These are phyloP conservation scores for Thalpophila matura DNA, from an alignment of 2,888 invertebrate genomes.

Conservation along the genomic window DNA sequence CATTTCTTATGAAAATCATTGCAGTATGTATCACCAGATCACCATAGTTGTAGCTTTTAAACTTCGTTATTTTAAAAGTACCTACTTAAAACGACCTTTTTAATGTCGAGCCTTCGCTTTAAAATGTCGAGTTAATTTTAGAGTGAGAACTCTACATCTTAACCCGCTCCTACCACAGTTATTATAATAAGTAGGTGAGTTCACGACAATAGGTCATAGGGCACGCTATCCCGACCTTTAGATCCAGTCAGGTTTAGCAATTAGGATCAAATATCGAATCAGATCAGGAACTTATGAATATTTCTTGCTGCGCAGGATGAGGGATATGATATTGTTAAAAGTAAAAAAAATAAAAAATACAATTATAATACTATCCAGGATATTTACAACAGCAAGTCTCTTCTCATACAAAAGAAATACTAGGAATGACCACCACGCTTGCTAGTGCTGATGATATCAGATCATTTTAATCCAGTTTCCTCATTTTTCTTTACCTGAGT, in stretches of 20 bases:
- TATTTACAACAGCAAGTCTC: no score
- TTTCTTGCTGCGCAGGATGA: not conserved
- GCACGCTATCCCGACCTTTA: constrained; percentile 9
- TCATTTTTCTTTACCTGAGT: no score
- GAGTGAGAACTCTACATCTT: not conserved
- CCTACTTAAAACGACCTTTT: constrained; percentile 29
- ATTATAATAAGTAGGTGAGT: constrained; percentile 3
- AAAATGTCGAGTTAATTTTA: constrained; percentile 42
- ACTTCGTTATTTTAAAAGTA: constrained; percentile 4
- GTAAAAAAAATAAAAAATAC: not conserved
- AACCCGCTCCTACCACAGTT: not conserved
- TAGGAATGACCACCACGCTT: no score
- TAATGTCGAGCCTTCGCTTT: constrained; percentile 17
- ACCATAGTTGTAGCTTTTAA: no score
- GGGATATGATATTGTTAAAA: not conserved
- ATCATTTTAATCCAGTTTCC: no score
- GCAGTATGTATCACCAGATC: no score
- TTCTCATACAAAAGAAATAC: no score
- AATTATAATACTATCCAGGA: no score
- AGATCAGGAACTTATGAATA: not conserved
- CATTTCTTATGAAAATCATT: no score
- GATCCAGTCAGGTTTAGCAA: constrained; percentile 10
- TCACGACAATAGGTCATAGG: constrained; percentile 32
- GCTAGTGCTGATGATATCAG: no score
- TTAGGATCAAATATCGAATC: constrained; percentile 40